These are phyloP conservation scores for Fulica atra DNA, from an alignment of 2,113 vertebrate genomes.

Conservation along the genomic window DNA sequence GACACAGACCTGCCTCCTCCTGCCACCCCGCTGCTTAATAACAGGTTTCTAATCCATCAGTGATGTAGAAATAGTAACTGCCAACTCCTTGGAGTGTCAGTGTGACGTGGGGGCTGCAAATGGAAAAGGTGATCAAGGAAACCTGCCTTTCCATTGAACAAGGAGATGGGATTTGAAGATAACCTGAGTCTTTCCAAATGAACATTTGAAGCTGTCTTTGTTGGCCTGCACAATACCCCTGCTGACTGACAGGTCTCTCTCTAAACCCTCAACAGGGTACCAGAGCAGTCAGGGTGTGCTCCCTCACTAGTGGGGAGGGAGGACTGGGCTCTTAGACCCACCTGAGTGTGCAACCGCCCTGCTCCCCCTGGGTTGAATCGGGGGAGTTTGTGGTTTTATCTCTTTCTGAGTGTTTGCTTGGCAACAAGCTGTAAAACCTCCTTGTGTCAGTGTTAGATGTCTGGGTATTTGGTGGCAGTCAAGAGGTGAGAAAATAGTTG, in stretches of 20 bases:
- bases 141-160: background rate
- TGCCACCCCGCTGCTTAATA: background rate
- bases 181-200: background rate
- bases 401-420: background rate
- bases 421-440: background rate
- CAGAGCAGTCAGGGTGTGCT: background rate
- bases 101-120: background rate
- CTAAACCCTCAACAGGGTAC: background rate
- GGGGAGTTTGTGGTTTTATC: background rate
- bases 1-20: background rate
- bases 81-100: background rate
- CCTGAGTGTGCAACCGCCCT: background rate
- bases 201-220: background rate
- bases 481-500: constrained; percentile 1
- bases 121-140: background rate
- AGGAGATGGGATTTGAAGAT: background rate
- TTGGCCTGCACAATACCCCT: background rate
- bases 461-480: background rate
- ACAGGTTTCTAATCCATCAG: background rate
- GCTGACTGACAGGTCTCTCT: background rate
- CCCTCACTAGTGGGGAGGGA: background rate
- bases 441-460: background rate
- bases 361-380: background rate
- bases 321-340: background rate
- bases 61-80: background rate